phyloP scores from a whole-genome alignment of 2,113 vertebrate species.

The Myrmecophaga tridactyla region DNA sequence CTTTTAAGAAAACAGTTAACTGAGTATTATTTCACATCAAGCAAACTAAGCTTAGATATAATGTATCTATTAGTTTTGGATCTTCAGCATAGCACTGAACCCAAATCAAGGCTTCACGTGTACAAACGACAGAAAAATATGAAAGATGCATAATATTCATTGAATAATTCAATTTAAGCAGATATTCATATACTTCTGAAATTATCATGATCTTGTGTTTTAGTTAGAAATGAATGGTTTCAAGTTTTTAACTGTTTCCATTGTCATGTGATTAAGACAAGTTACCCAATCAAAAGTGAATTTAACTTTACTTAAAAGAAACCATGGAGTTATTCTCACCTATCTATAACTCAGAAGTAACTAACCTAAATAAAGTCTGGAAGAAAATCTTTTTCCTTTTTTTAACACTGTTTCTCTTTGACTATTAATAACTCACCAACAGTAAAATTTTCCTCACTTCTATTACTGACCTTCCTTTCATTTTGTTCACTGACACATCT shows the following conservation, averaged over 20 bases:
- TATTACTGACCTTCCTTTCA: neutral
- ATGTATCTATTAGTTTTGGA: neutral
- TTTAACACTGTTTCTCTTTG: neutral
- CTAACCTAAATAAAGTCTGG: neutral
- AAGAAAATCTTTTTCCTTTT: neutral
- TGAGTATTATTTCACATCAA: slow-evolving; percentile 31
- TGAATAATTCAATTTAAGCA: slow-evolving; percentile 17
- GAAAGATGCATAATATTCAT: slow-evolving; percentile 12
- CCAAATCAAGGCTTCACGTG: neutral
- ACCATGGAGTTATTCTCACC: neutral
- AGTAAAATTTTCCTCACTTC: slow-evolving; percentile 33
- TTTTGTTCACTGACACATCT: neutral
- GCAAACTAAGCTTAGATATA: slow-evolving; percentile 33
- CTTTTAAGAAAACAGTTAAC: slow-evolving; percentile 43
- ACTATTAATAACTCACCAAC: slow-evolving; percentile 5
- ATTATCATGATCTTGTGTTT: slow-evolving; percentile 17
- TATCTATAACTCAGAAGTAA: neutral
- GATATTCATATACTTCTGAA: neutral
- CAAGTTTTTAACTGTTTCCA: slow-evolving; percentile 39
- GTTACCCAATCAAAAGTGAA: neutral
- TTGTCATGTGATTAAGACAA: slow-evolving; percentile 45
- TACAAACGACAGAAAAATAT: neutral
- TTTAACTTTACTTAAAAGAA: slow-evolving; percentile 24
- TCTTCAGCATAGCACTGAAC: neutral
- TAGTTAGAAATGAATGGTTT: slow-evolving; percentile 15